phyloP scores from a whole-genome alignment of 2,797 vertebrate species.

The Delichon dasypus region DNA sequence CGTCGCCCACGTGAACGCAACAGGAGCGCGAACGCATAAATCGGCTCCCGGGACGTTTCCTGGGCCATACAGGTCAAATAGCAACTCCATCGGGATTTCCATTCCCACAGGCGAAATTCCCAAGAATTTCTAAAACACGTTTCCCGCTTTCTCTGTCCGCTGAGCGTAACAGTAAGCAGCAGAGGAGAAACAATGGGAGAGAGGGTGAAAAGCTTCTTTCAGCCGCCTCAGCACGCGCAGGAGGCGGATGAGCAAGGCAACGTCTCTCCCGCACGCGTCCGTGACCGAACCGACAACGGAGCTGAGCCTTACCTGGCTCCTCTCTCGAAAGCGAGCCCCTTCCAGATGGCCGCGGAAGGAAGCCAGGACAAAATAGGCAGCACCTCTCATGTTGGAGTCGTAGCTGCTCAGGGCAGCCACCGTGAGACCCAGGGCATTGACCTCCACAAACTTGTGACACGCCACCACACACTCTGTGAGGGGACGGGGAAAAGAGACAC shows the following conservation, averaged over 20 bases:
- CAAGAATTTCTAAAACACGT: background rate
- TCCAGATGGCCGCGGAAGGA: constrained; percentile 89
- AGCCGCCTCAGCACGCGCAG: rapidly evolving
- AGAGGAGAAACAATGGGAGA: background rate
- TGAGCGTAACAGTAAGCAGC: background rate
- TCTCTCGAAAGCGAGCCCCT: constrained; percentile 85
- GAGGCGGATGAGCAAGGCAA: background rate
- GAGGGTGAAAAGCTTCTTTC: background rate
- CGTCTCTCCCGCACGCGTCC: rapidly evolving
- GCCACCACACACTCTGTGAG: constrained; percentile 87
- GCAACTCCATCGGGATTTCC: background rate
- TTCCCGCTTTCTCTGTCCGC: background rate
- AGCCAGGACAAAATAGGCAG: constrained; percentile 84
- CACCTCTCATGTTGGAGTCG: constrained; percentile 85
- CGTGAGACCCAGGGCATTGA: constrained; percentile 85
- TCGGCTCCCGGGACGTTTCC: background rate
- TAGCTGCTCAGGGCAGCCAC: constrained; percentile 90
- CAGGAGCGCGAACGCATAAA: background rate
- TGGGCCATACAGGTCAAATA: background rate
- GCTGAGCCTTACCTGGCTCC: constrained; percentile 81
- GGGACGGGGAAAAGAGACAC: background rate
- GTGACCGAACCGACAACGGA: background rate
- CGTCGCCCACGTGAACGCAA: background rate
- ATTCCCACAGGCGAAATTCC: background rate
- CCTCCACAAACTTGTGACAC: constrained; percentile 90